Base-by-base conservation (phyloP, 2,888 invertebrate species). In the Barypeithes pellucidus region DNA sequence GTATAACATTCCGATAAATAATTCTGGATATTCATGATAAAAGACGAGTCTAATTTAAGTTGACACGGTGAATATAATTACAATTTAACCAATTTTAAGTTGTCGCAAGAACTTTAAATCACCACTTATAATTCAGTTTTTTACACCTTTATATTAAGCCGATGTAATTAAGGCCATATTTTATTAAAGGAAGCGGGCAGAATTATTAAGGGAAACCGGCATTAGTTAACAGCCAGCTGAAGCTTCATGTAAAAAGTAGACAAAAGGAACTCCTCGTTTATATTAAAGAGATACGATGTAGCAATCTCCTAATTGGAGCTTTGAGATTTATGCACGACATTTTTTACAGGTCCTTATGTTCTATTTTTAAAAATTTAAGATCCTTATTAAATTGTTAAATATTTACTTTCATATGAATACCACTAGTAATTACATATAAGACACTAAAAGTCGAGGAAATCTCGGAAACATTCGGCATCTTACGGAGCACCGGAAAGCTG, bases 101-200 rank as follows among this genome's bases (percentile, higher is more conserved):
- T 16, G 4, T 7, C 16, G 14, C 43, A 43, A 43, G 8, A 43
- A 43, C 43, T 43, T 43, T 7, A 43, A 43, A 43, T 16, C 16
- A n/a, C 47, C 20, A 47, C 50, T 50, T 11, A 50, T 50, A 50
- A 50, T 24, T 50, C 24, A 50, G 4, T 12, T 50, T 24, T 50
- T 50, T 50, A n/a, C 16, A 11, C 20, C 20, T 50, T 22, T 50
- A 50, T 24, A 50, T 18, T 9, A 57, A 57, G 24, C n/a, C 16
- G 52, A 39, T 20, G 65, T 36, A 65, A 65, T 65, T 65, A 65
- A 65, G 65, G 65, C 54, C 65, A 65, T 65, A 65, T 52, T 52
- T 65, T 52, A 65, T 65, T 52, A 65, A 54, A 18, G 54, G 18
- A 65, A 65, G 52, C 36, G 52, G 52, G 33, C 16, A 33, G 33